These are phyloP conservation scores for Carassius carassius DNA, from an alignment of 2,113 vertebrate genomes.

Conservation along the genomic window DNA sequence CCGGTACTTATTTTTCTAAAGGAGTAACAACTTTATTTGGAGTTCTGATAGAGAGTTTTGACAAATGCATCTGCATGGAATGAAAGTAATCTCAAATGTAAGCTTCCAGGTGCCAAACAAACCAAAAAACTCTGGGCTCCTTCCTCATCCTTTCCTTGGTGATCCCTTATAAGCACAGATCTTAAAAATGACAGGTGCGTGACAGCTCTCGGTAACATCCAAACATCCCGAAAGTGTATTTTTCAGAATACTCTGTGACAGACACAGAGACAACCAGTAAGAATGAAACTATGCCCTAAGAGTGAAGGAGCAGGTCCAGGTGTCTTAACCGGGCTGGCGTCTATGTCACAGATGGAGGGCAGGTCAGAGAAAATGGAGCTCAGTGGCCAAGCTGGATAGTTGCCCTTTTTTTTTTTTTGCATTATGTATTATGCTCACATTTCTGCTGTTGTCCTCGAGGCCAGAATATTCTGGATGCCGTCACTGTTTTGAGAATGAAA, in stretches of 20 bases:
- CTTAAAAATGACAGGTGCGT: neutral
- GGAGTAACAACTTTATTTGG: neutral
- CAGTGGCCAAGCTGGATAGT: slow-evolving; percentile 37
- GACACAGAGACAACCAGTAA: neutral
- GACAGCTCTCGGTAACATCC: slow-evolving; percentile 15
- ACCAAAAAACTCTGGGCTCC: neutral
- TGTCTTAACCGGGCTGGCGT: slow-evolving; percentile 33
- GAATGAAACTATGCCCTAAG: slow-evolving; percentile 12
- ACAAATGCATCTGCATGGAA: neutral
- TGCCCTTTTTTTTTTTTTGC: slow-evolving; percentile 46
- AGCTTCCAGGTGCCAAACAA: slow-evolving; percentile 1
- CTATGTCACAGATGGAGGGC: slow-evolving; percentile 45
- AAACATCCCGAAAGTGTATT: neutral
- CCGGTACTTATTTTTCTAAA: neutral
- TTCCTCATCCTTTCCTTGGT: neutral
- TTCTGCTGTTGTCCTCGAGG: slow-evolving; percentile 20
- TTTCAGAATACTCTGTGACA: slow-evolving; percentile 1
- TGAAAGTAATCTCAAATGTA: neutral
- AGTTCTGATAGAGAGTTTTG: neutral
- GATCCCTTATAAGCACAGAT: neutral
- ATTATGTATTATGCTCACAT: slow-evolving; percentile 37
- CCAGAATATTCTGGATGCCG: slow-evolving; percentile 37
- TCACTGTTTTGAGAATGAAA: slow-evolving; percentile 17
- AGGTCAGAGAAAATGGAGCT: slow-evolving; percentile 28
- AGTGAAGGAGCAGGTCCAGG: slow-evolving; percentile 36